A percentile compares a stretch with the other conserved stretches of the same genome.
Conservation (phyloP, 1,140 invertebrate genomes). For the Ectropis grisescens region DNA sequence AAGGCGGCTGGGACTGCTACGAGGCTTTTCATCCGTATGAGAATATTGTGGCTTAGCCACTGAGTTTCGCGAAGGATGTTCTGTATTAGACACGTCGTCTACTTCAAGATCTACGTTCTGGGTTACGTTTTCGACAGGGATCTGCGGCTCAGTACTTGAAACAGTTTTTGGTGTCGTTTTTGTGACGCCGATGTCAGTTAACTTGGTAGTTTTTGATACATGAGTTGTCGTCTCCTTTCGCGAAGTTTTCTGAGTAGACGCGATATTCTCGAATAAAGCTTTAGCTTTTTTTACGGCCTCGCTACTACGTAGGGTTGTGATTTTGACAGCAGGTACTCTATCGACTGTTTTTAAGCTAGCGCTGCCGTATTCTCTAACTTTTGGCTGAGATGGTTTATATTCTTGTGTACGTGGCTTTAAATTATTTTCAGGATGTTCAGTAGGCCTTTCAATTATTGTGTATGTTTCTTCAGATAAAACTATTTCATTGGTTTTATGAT, state of each 20-base stretch:
- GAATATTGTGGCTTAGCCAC: conserved; percentile 3
- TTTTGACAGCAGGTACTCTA: conserved; percentile 36
- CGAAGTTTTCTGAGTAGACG: conserved; percentile 42
- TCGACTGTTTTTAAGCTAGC: conserved; percentile 25
- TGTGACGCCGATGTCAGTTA: conserved; percentile 48
- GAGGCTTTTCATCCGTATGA: conserved; percentile 15
- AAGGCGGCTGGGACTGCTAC: conserved; percentile 19
- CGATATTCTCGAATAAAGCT: conserved; percentile 76
- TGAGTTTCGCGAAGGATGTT: conserved; percentile 7
- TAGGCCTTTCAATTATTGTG: too few relatives aligned
- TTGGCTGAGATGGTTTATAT: conserved; percentile 21
- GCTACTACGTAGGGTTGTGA: conserved; percentile 66
- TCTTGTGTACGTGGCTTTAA: conserved; percentile 15
- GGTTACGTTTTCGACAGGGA: conserved; percentile 21
- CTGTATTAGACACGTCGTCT: conserved; percentile 11
- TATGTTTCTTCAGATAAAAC: conserved; percentile 3
- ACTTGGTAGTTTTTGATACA: conserved; percentile 34
- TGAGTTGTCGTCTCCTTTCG: conserved; percentile 16
- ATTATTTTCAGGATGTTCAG: conserved; percentile 6
- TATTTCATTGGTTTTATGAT: conserved; percentile 5
- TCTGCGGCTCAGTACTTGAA: conserved; percentile 23
- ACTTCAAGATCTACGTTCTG: conserved; percentile 23
- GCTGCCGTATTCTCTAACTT: conserved; percentile 20
- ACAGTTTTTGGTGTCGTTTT: conserved; percentile 46
- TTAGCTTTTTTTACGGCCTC: conserved; percentile 76